Evolutionary conservation across 2,113 vertebrate genomes (phyloP), one percentile per base, ranked within the genome.

Genomic region (Strix uralensis): DNA sequence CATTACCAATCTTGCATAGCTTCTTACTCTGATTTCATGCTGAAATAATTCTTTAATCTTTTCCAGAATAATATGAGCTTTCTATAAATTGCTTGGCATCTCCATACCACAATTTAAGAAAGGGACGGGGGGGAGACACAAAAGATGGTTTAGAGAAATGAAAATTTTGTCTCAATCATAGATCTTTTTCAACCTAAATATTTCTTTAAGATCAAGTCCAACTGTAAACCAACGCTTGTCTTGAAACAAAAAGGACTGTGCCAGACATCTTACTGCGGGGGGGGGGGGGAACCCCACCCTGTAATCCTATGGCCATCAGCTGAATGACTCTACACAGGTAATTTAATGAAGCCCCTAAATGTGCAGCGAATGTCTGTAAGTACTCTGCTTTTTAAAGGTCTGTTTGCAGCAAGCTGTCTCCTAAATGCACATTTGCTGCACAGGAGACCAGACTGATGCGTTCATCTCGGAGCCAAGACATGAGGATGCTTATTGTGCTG

Each of bases 41-140:
- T 80, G 81, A 80, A 92, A 62, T 55, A 75, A 74, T 66, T 90
- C 15, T 75, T 51, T 47, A 79, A 44, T n/a, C 18, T 38, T 13
- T 65, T 57, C 29, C 11, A 26, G 62, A 34, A 36, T 51, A 36
- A 13, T 12, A 6, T 27, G 67, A 78, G 47, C 17, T 69, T 81
- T 51, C 36, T 59, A 4, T 44, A 69, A 70, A 46, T 34, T 51
- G 3, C 22, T 67, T 61, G 71, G 44, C 20, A 36, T 21, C 19
- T 42, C 40, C 15, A 14, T 8, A 32, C 12, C 13, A 19, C 21
- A 40, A 5, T 26, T 79, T 61, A 18, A 72, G 49, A 23, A 59
- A 13, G 16, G 6, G 29, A 3, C 1, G 4, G 1, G 7, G 15
- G 1, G 3, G 15, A 51, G 13, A 30, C 6, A 30, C 7, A 63